Evolutionary conservation across 2,797 vertebrate species (phyloP), one percentile per base, ranked within the genome.

Genomic region (Gambusia yucatana): DNA sequence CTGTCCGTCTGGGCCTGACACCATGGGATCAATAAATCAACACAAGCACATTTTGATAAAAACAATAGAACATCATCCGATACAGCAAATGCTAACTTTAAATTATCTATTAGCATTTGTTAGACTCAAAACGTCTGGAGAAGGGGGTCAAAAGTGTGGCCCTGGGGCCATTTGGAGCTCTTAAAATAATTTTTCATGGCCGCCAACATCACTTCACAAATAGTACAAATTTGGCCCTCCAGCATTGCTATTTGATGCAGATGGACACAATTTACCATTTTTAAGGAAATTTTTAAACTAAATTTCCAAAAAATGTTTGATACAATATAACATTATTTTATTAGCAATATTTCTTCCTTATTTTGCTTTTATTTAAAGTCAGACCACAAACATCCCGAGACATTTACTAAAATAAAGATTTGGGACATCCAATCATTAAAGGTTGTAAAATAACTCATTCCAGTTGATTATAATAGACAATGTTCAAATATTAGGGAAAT

Each of bases 1-100:
- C 85, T 84, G 57, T 81, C 39, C 78, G 67, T 57, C 82, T 78
- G 76, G 77, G 76, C 77, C 89, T 86, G 76, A 65, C 39, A 76
- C 14, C 5, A 20, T 36, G 5, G 1, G 1, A 75, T 48, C 17
- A 85, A 81, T 36, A 52, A 9, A 71, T 67, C 25, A 79, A 8
- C n/a, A 72, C 33, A 61, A 9, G 9, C 57, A 76, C 7, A 48
- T 59, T 67, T 41, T 11, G 36, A 41, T 67, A 11, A 41, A 25
- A 25, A 67, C 20, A 41, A 25, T 4, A 25, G 33, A 63, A 22
- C 61, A 63, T 11, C 36, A 25, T 41, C 7, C 63, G 1, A 25
- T 13, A 13, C 20, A 25, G 8, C 0, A 25, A 41, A 67, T 41
- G 9, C 63, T 22, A 67, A 67, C 36, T 41, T 28, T 41, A 20